phyloP scores from a whole-genome alignment of 2,113 vertebrate genomes.

The Tauraco erythrolophus region DNA sequence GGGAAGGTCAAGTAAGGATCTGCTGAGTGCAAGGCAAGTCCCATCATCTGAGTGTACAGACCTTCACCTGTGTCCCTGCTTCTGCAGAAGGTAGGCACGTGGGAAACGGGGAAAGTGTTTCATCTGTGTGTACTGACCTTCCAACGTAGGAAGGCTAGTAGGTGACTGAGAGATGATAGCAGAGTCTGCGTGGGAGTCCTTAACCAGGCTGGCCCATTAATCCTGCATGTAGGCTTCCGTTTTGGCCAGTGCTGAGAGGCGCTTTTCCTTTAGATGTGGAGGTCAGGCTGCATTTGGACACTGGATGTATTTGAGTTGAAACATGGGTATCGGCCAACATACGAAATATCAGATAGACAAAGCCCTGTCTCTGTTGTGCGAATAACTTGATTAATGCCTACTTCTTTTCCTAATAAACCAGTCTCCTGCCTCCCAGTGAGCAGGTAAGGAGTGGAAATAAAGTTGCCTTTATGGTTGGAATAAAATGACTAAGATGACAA shows the following conservation, averaged over 20 bases:
- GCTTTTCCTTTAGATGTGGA: background rate
- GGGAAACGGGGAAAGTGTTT: background rate
- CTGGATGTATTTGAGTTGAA: background rate
- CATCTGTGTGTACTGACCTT: accelerated
- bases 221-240: background rate
- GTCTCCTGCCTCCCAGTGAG: background rate
- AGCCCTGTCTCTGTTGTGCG: background rate
- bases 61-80: background rate
- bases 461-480: background rate
- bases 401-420: background rate
- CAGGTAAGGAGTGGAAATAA: background rate
- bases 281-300: background rate
- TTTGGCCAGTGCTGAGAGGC: background rate
- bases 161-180: background rate
- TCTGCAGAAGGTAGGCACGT: background rate
- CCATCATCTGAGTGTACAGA: accelerated
- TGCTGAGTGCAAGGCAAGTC: background rate
- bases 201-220: background rate
- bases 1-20: background rate
- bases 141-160: background rate
- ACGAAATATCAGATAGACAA: background rate
- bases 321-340: background rate
- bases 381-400: background rate
- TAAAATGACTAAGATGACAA: conserved; percentile 16
- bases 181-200: background rate